Evolutionary conservation across 2,888 invertebrate species (phyloP).

Genomic region (Melanchra persicariae): DNA sequence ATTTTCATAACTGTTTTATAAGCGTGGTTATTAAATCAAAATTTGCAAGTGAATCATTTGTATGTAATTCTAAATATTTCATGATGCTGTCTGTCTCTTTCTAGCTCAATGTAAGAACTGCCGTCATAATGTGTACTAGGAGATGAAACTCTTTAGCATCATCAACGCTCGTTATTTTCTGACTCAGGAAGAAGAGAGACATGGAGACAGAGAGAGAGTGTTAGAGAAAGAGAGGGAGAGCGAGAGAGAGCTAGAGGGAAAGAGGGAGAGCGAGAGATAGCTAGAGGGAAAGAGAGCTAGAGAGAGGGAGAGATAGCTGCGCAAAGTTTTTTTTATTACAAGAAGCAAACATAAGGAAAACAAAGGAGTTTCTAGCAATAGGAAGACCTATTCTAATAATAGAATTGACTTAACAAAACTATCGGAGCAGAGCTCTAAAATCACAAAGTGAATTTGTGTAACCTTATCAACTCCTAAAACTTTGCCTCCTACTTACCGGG

Average conservation of each 20-base stretch:
- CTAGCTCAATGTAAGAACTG: neutral
- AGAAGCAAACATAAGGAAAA: neutral
- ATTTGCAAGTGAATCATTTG: neutral
- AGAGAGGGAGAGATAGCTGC: too few species aligned
- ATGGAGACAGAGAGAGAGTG: too few species aligned
- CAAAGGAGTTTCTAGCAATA: neutral
- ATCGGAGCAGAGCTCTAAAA: conserved; percentile 21
- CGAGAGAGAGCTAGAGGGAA: too few species aligned
- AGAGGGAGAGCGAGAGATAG: too few species aligned
- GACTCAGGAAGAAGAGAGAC: too few species aligned
- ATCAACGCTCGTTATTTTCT: too few species aligned
- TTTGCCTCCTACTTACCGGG: neutral
- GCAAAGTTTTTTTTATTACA: neutral
- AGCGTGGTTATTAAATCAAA: conserved; percentile 7
- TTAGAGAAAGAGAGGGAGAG: too few species aligned
- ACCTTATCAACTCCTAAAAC: conserved; percentile 18
- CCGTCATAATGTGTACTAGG: neutral
- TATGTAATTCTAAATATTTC: neutral
- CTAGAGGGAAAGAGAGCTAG: too few species aligned
- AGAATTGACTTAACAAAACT: conserved; percentile 17
- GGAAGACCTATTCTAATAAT: neutral
- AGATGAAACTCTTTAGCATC: too few species aligned
- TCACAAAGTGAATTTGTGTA: conserved; percentile 35
- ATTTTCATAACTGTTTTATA: conserved; percentile 31
- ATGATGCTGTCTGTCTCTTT: neutral